Evolutionary conservation across 2,888 invertebrate genomes (phyloP), one percentile per base, ranked within the genome.

Genomic region (Ptychoptera contaminata): DNA sequence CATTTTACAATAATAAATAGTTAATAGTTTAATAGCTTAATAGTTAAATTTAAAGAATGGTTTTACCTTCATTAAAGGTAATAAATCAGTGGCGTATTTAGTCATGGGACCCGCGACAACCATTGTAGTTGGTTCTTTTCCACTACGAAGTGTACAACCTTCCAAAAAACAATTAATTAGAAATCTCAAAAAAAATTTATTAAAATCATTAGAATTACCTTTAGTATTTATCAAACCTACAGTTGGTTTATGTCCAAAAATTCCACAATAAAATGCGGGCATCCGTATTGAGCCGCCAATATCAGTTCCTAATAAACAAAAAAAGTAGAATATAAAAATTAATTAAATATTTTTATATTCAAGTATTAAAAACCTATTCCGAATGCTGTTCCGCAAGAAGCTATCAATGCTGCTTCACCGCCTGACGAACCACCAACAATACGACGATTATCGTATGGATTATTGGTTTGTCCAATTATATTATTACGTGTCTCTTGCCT

Each of bases 231-330:
- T 67, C 10, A 66, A 59, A 42, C 72, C 73, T 16, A 72, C 71
- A 1, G 76, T 79, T 1, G 84, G 76, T 60, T 88, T 88, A 55
- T 86, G 81, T 0, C 88, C 90, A 63, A 80, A 90, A 37, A 90
- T 67, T 16, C 91, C 91, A 65, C 85, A 86, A 66, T 80, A 86
- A 58, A 82, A 86, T 1, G 83, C 74, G 2, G 91, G 91, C 69
- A 90, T 84, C 31, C 97, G 76, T 40, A 90, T 85, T 5, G 93
- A 93, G 0, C 97, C 97, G n/a, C 94, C 96, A 54, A 97, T 93
- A 61, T 97, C 97, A 0, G 84, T 82, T 29, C 79, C 77, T 76
- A 9, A 40, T 8, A 3, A 2, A 36, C 36, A 8, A 36, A 36
- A 36, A 11, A 35, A 11, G n/a, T n/a, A n/a, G n/a, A n/a, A n/a